phyloP scores from a whole-genome alignment of 2,888 invertebrate genomes.

The Drosophila prostipennis region DNA sequence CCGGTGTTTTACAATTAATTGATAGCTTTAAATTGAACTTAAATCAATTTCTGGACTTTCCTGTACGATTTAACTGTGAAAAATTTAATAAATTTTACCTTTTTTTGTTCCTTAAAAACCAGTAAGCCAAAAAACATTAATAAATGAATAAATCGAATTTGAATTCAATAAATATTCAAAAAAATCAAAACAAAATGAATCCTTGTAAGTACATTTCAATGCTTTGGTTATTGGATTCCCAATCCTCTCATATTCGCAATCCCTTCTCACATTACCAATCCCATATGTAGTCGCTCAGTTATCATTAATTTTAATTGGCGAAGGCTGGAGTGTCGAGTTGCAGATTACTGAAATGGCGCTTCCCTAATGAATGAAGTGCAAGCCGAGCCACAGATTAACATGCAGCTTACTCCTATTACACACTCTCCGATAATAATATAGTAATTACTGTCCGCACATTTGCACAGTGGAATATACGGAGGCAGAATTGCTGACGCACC shows the following conservation, averaged over 20 bases:
- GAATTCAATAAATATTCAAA: no score
- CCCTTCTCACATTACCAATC: constrained; percentile 36
- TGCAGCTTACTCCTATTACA: constrained; percentile 36
- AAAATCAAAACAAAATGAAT: neutral
- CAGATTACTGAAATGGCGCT: constrained; percentile 20
- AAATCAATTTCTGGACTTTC: no score
- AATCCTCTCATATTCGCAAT: neutral
- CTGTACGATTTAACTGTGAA: no score
- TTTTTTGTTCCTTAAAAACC: no score
- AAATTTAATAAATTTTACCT: no score
- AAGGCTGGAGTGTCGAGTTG: constrained; percentile 1
- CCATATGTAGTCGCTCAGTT: constrained; percentile 34
- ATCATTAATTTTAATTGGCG: constrained; percentile 71
- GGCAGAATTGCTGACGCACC: no score
- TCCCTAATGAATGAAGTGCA: constrained; percentile 42
- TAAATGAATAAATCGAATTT: no score
- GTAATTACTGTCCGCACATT: constrained; percentile 16
- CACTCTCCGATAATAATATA: constrained; percentile 14
- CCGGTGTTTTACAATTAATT: no score
- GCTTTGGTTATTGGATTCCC: neutral
- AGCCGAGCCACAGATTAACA: constrained; percentile 35
- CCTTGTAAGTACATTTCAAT: neutral
- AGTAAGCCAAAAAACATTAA: no score
- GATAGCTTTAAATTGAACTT: no score
- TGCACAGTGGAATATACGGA: neutral